Percentiles rank a stretch among this genome's conserved stretches.
Evolutionary conservation across 2,797 vertebrate genomes (phyloP).

Genomic region (Hyperoplus immaculatus): DNA sequence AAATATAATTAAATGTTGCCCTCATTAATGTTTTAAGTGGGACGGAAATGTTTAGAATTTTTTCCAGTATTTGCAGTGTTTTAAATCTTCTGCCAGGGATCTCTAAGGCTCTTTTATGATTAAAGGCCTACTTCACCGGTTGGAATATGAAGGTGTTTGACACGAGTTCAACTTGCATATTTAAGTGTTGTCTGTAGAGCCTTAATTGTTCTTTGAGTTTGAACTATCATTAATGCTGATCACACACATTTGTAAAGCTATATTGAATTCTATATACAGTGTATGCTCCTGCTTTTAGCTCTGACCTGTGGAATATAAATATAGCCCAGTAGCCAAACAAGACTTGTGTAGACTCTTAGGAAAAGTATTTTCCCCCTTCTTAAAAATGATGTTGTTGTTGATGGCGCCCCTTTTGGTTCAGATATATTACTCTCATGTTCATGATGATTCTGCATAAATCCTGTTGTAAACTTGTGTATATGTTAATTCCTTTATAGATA

Average conservation of each 20-base stretch:
- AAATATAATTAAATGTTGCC: constrained; percentile 32
- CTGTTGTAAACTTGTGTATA: neutral
- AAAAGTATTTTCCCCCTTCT: neutral
- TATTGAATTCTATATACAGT: constrained; percentile 7
- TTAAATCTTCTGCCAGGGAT: neutral
- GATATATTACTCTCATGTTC: neutral
- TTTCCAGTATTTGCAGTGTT: neutral
- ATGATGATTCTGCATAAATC: neutral
- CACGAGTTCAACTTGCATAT: too few relatives aligned
- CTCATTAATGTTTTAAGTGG: constrained; percentile 46
- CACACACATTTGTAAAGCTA: constrained; percentile 11
- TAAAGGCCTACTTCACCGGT: too few relatives aligned
- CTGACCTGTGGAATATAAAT: neutral
- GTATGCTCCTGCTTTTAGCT: constrained; percentile 2
- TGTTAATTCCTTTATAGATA: neutral
- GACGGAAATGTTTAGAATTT: constrained; percentile 14
- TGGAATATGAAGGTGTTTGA: too few relatives aligned
- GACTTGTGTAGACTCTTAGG: neutral
- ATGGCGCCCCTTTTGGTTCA: neutral
- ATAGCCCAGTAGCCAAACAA: neutral
- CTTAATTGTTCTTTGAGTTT: too few relatives aligned
- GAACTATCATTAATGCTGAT: neutral
- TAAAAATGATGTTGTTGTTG: neutral
- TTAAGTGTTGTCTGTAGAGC: too few relatives aligned
- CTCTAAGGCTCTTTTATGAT: neutral